Evolutionary conservation across 2,888 invertebrate genomes (phyloP).

Genomic region (Lepetodrilus schrolli): DNA sequence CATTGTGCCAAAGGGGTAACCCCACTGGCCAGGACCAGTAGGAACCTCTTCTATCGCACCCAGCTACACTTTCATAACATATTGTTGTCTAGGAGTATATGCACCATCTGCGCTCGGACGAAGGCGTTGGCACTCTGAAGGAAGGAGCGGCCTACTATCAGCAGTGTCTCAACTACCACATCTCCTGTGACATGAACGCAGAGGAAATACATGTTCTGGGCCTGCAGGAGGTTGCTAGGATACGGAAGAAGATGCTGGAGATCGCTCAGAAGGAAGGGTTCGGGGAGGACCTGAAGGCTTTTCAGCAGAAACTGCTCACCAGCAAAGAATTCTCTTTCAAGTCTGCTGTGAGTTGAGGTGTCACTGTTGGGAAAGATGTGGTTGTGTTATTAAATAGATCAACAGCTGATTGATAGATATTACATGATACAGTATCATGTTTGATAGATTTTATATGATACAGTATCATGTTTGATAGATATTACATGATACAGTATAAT

Average conservation of each 20-base stretch:
- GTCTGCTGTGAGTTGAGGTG: conserved; percentile 36
- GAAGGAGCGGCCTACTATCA: conserved; percentile 64
- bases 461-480: no score
- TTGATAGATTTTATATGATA: no score
- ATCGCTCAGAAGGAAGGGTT: conserved; percentile 43
- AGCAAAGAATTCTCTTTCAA: conserved; percentile 62
- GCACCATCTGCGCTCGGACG: conserved; percentile 50
- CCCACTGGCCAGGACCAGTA: no score
- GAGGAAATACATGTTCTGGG: conserved; percentile 70
- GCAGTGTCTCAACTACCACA: conserved; percentile 66
- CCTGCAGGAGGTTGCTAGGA: conserved; percentile 66
- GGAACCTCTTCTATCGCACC: no score
- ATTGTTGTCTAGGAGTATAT: conserved; percentile 48
- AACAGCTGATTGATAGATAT: no score
- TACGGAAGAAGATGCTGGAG: conserved; percentile 51
- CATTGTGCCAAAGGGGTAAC: no score
- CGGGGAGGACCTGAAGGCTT: conserved; percentile 1
- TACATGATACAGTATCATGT: no score
- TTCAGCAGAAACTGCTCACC: conserved; percentile 16
- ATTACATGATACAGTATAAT: no score
- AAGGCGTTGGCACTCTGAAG: conserved; percentile 63
- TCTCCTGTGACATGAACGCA: conserved; percentile 58
- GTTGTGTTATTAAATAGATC: no score
- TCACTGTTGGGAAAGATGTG: no score
- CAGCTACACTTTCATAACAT: background rate